Evolutionary conservation across 2,888 invertebrate genomes (phyloP).

Genomic region (Dasysyrphus tricinctus): DNA sequence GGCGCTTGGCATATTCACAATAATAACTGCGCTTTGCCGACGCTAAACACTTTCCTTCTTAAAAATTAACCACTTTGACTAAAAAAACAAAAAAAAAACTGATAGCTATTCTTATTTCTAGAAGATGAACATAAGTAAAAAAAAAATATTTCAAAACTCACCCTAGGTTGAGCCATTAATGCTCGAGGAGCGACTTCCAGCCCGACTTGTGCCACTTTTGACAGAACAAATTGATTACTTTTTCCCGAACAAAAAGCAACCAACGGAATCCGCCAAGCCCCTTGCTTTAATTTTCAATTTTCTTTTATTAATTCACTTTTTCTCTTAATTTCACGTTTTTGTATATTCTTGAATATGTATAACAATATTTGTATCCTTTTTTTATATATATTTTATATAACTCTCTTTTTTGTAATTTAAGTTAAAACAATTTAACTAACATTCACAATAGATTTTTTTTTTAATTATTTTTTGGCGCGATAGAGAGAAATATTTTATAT

Average conservation of each 20-base stretch:
- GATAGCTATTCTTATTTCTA: not conserved
- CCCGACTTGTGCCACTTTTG: conserved; percentile 84
- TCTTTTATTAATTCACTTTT: conserved; percentile 40
- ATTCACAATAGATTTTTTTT: conserved; percentile 79
- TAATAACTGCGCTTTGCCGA: conserved; percentile 42
- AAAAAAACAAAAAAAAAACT: not conserved
- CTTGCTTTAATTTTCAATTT: conserved; percentile 17
- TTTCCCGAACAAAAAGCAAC: conserved; percentile 79
- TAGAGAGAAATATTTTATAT: conserved; percentile 57
- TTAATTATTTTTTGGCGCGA: conserved; percentile 65
- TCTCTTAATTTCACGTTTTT: conserved; percentile 32
- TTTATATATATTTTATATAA: conserved; percentile 56
- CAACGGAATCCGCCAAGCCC: conserved; percentile 74
- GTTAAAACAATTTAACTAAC: conserved; percentile 72
- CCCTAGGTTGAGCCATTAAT: conserved; percentile 85
- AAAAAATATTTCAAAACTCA: conserved; percentile 78
- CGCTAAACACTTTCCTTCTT: conserved; percentile 43
- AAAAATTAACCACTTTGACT: conserved; percentile 58
- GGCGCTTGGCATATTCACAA: conserved; percentile 5
- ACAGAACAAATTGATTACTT: conserved; percentile 76
- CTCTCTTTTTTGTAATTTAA: conserved; percentile 32
- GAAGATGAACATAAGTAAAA: no score
- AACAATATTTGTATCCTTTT: conserved; percentile 76
- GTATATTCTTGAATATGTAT: conserved; percentile 72
- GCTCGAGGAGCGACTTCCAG: conserved; percentile 84